Evolutionary conservation across 2,113 vertebrate genomes (phyloP).

Genomic region (Ophthalmolycus amberensis): DNA sequence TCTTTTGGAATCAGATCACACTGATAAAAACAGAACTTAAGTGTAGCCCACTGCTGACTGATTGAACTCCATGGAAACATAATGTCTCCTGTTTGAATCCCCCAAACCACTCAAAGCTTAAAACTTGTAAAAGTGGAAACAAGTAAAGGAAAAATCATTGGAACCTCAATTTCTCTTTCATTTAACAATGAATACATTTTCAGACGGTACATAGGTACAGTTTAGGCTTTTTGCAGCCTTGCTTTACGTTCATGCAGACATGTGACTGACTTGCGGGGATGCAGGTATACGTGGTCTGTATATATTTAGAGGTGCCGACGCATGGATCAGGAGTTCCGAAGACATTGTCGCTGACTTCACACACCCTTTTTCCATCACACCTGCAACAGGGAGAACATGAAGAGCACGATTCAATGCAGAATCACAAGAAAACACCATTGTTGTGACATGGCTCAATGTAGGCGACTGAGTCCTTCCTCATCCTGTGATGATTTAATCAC

Average conservation of each 20-base stretch:
- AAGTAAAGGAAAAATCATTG: not conserved
- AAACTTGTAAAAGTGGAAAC: not conserved
- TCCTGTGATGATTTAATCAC: not conserved
- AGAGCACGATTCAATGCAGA: not conserved
- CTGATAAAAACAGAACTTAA: not conserved
- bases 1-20: not conserved
- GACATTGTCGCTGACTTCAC: not conserved
- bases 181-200: not conserved
- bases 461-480: not conserved
- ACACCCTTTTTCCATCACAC: constrained; percentile 52
- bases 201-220: not conserved
- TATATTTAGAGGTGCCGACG: constrained; percentile 29
- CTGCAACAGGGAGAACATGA: constrained; percentile 16
- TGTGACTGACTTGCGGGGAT: constrained; percentile 39
- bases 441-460: not conserved
- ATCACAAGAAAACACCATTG: not conserved
- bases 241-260: not conserved
- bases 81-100: not conserved
- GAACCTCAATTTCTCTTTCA: not conserved
- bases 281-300: constrained; percentile 55
- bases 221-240: not conserved
- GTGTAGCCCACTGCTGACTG: not conserved
- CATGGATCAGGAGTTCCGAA: constrained; percentile 26
- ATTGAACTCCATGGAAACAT: not conserved
- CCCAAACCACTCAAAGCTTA: not conserved